Evolutionary conservation across 2,888 invertebrate genomes (phyloP), one percentile per base, ranked within the genome.

Genomic region (Dolichomitus sp.): DNA sequence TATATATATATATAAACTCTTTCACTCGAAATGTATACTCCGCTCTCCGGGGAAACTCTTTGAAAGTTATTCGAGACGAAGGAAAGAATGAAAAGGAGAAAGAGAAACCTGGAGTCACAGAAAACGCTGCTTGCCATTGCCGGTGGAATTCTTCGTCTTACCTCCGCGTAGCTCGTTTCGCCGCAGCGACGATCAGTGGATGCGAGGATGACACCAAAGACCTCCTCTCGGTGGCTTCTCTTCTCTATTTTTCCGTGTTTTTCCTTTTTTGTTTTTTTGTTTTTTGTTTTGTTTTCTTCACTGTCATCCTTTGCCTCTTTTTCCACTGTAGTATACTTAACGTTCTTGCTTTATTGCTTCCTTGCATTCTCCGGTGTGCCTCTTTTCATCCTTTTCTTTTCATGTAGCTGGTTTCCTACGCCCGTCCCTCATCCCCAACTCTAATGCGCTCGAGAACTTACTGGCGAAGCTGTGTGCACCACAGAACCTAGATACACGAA

Each of bases 11-110:
- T 9, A 6, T 23, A 27, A 11, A 11, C 37, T 61, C 37, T 61
- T 37, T 40, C 37, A 19, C 61, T 61, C 40, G 61, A 14, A 61
- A 59, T 65, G 42, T 70, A 65, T 66, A 75, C 54, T 45, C 27
- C 5, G 27, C 27, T 65, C 37, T 42, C 23, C 42, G 65, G 27
- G 40, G 52, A 82, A 70, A 82, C 78, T 70, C 69, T 75, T 79
- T 37, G 74, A 50, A 79, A 82, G 82, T 82, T 78, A 82, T 82
- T 82, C 57, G 70, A 78, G 69, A 75, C 42, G 69, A 54, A 48
- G 57, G 42, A 68, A 76, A 65, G 48, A 74, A 33, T 70, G 70
- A 70, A 50, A 19, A n/a, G 23, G 37, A 59, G 19, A 61, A 70
- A 73, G 45, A 54, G 61, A 69, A 45, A 7, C 33, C 0, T 9